A percentile compares a stretch with the other conserved stretches of the same genome.
These are phyloP conservation scores for Euglossa dilemma DNA, from an alignment of 1,140 invertebrate species.

Conservation along the genomic window DNA sequence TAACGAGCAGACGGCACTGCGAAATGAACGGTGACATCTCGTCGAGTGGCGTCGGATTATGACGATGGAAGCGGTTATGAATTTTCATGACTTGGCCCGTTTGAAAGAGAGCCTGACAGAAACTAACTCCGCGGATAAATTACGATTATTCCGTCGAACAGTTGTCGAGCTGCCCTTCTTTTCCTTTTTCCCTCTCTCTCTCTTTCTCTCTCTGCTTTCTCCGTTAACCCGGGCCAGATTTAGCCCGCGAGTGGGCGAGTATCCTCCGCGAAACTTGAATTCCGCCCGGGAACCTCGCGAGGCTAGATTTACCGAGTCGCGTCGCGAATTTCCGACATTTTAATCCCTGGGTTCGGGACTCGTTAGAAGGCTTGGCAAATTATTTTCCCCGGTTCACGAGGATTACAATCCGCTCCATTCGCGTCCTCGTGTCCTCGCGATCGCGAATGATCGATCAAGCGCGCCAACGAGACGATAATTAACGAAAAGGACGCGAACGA, in stretches of 20 bases:
- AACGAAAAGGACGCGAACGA: too few relatives aligned
- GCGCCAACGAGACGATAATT: not conserved
- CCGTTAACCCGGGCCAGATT: not conserved
- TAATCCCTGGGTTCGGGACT: too few relatives aligned
- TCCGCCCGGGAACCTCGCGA: not conserved
- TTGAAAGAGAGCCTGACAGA: not conserved
- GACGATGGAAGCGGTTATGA: slow-evolving; percentile 27
- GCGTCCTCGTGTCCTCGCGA: not conserved
- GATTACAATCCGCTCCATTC: too few relatives aligned
- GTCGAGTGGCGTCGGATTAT: slow-evolving; percentile 6
- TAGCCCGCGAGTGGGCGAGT: not conserved
- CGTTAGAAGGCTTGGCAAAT: too few relatives aligned
- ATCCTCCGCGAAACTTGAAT: not conserved
- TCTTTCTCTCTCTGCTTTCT: too few relatives aligned
- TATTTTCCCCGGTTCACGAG: too few relatives aligned
- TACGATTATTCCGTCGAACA: slow-evolving; percentile 3
- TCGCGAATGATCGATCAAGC: too few relatives aligned
- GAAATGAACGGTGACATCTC: slow-evolving; percentile 19
- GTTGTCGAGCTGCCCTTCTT: not conserved
- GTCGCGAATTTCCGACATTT: too few relatives aligned
- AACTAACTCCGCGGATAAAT: slow-evolving; percentile 23
- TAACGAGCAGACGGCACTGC: slow-evolving; percentile 5
- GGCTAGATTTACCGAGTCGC: too few relatives aligned
- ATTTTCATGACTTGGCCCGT: slow-evolving; percentile 2
- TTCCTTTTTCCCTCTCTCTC: not conserved